Evolutionary conservation across 1,140 invertebrate genomes (phyloP).

Genomic region (Pogonomyrmex californicus): DNA sequence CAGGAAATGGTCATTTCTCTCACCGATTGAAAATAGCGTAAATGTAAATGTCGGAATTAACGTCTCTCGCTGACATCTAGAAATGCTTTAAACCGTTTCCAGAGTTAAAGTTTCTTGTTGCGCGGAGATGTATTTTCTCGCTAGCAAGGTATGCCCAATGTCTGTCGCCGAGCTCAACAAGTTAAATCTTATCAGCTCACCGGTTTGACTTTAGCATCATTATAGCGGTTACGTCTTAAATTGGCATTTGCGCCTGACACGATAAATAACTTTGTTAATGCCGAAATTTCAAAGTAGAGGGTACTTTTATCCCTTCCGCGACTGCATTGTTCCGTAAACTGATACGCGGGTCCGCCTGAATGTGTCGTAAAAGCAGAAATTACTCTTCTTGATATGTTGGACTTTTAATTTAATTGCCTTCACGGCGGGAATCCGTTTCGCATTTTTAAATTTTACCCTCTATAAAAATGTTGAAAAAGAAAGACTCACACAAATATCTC

Average conservation of each 20-base stretch:
- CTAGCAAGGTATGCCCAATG: slow-evolving; percentile 10
- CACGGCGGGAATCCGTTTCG: not conserved
- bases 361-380: slow-evolving; percentile 48
- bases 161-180: slow-evolving; percentile 51
- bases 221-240: slow-evolving; percentile 50
- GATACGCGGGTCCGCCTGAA: slow-evolving; percentile 37
- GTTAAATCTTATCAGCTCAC: slow-evolving; percentile 54
- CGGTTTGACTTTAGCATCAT: slow-evolving; percentile 52
- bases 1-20: not conserved
- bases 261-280: slow-evolving; percentile 54
- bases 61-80: slow-evolving; percentile 2
- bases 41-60: slow-evolving; percentile 44
- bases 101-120: slow-evolving; percentile 24
- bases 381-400: slow-evolving; percentile 42
- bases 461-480: slow-evolving; percentile 47
- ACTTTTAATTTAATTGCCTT: slow-evolving; percentile 59
- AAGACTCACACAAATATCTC: slow-evolving; percentile 31
- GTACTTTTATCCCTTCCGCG: slow-evolving; percentile 45
- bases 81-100: slow-evolving; percentile 35
- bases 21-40: not conserved
- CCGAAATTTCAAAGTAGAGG: slow-evolving; percentile 26
- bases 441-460: slow-evolving; percentile 25
- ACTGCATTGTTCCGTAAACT: slow-evolving; percentile 57
- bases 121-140: slow-evolving; percentile 35
- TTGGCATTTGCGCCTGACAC: slow-evolving; percentile 47